These are phyloP conservation scores for Lithophane ornitopus DNA, from an alignment of 2,888 invertebrate species.

Conservation along the genomic window DNA sequence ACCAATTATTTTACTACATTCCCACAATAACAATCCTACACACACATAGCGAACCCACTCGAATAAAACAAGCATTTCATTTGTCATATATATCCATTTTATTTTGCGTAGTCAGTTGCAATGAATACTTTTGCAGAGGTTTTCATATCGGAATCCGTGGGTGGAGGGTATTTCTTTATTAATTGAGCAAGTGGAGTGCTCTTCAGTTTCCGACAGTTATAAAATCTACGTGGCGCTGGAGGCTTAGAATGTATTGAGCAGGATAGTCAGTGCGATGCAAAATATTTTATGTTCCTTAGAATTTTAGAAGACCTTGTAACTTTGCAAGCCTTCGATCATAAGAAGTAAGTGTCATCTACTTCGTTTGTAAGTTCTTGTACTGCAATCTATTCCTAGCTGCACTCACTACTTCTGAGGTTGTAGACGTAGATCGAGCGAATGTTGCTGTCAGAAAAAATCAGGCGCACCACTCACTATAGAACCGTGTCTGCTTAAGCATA, in stretches of 20 bases:
- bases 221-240: constrained; percentile 70
- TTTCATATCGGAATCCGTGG: constrained; percentile 61
- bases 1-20: constrained; percentile 22
- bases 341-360: background rate
- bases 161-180: constrained; percentile 72
- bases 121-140: constrained; percentile 60
- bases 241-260: constrained; percentile 17
- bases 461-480: background rate
- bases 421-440: background rate
- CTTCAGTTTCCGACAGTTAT: constrained; percentile 73
- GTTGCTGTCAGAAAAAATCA: background rate
- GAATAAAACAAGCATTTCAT: constrained; percentile 38
- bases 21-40: background rate
- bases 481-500: background rate
- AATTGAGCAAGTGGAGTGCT: constrained; percentile 76
- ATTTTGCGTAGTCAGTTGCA: constrained; percentile 66
- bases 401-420: background rate
- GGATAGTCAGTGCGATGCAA: constrained; percentile 43
- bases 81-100: constrained; percentile 51
- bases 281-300: background rate
- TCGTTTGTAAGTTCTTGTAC: background rate
- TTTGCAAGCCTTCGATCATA: background rate
- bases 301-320: too few species aligned
- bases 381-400: background rate
- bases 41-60: background rate